Evolutionary conservation across 2,797 vertebrate species (phyloP).

Genomic region (Danionella dracula): DNA sequence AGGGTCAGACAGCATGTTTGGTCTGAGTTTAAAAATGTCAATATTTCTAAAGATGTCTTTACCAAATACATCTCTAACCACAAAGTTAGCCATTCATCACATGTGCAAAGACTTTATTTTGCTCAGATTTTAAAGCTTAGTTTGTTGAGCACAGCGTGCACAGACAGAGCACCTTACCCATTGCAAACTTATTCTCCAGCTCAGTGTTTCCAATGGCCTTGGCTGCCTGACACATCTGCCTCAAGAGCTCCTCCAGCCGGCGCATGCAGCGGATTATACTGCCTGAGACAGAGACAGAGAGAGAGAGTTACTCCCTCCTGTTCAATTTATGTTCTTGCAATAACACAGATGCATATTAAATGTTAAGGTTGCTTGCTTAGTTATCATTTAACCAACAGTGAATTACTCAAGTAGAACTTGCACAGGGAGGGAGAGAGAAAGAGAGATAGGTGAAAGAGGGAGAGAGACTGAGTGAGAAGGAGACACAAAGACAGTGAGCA

Average conservation of each 20-base stretch:
- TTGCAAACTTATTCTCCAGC: slow-evolving; percentile 90
- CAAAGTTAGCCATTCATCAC: no score
- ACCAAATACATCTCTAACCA: no score
- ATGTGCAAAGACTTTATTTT: no score
- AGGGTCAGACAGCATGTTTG: no score
- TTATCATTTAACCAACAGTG: not conserved
- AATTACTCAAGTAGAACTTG: not conserved
- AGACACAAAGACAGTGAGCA: no score
- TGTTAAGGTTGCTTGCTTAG: not conserved
- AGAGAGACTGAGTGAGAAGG: no score
- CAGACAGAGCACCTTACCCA: slow-evolving; percentile 67
- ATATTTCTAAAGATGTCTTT: no score
- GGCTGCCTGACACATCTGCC: slow-evolving; percentile 97
- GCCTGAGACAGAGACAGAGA: slow-evolving; percentile 47
- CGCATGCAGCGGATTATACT: slow-evolving; percentile 90
- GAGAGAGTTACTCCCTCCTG: not conserved
- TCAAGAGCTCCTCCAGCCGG: slow-evolving; percentile 88
- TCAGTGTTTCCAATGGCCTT: slow-evolving; percentile 98
- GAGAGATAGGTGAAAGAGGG: no score
- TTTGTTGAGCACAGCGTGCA: no score
- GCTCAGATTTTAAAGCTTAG: no score
- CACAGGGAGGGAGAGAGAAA: not conserved
- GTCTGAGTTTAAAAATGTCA: no score
- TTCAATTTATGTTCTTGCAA: not conserved
- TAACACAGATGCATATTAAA: not conserved